Evolutionary conservation across 2,113 vertebrate species (phyloP), one percentile per base, ranked within the genome.

Genomic region (Proteles cristata): DNA sequence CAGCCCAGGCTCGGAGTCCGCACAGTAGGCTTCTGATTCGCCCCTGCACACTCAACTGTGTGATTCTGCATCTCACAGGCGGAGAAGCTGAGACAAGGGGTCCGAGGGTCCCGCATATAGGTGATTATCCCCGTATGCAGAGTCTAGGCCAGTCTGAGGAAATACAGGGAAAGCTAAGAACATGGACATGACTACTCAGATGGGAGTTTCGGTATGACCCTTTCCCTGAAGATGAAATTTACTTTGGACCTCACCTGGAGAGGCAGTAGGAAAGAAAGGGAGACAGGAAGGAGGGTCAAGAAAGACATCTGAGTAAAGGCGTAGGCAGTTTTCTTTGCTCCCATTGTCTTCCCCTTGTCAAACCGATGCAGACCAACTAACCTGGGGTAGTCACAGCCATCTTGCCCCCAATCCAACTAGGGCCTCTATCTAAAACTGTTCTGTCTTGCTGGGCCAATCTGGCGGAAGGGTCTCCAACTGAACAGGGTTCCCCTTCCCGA

Each of bases 281-380:
- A 58, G 23, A 79, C 53, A 91, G 33, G 84, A 92, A 90, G 73
- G 33, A 80, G 76, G 93, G 14, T 69, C 93, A 95, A 43, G 28
- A 43, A 94, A 63, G 50, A 96, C 55, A 93, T 77, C 12, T 77
- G n/a, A 45, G 25, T 94, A 66, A 77, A 85, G 33, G 68, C 11
- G 35, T 50, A 55, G 66, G 68, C 39, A 88, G 55, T 96, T 89
- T 96, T 93, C 88, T 97, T 83, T 82, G 92, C 45, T 91, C 58
- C 11, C 28, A 61, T 48, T 39, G 45, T 91, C 66, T 92, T 79
- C 69, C 71, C 58, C 26, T 25, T 91, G 86, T 80, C 35, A 88
- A 48, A 92, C 9, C 61, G 69, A 43, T 77, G 14, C 31, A 94
- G 58, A 96, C 48, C 23, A 63, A 84, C 33, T 87, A 96, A 80